Conservation (phyloP, 2,113 vertebrate genomes). For the Corythornis cristatus region DNA sequence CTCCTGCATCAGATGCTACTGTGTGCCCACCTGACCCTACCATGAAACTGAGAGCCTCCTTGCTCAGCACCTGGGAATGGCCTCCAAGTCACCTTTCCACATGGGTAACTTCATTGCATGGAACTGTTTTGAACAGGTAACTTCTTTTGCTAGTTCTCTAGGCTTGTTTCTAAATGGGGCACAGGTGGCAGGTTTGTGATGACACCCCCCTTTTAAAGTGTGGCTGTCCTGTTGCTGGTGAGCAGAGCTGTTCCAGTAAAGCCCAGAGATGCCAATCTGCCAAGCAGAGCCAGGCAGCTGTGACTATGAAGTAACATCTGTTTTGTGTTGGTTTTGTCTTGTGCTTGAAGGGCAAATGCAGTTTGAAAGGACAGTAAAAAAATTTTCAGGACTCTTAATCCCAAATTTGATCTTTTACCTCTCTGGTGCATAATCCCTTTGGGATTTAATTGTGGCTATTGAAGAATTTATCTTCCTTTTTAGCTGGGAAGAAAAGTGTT, state of each 20-base stretch:
- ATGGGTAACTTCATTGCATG: rapidly evolving
- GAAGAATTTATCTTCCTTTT: background rate
- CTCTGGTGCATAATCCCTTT: background rate
- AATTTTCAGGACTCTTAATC: background rate
- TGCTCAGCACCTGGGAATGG: background rate
- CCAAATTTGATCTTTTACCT: background rate
- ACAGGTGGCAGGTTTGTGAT: background rate
- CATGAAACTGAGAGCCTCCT: background rate
- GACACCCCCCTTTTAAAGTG: background rate
- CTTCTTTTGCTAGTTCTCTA: background rate
- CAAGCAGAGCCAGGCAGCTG: background rate
- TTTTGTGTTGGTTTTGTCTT: background rate
- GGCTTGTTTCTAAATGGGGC: background rate
- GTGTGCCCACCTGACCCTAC: background rate
- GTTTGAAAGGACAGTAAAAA: background rate
- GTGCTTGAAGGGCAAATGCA: background rate
- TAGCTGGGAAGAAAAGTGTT: background rate
- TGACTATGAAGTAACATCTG: background rate
- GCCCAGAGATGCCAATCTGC: background rate
- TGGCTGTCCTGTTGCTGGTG: background rate
- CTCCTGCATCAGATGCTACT: background rate
- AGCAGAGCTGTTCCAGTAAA: background rate
- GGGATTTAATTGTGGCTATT: background rate
- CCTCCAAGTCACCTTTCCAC: background rate
- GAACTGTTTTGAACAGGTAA: background rate